Evolutionary conservation across 2,888 invertebrate genomes (phyloP).

Genomic region (Phaedon cochleariae): DNA sequence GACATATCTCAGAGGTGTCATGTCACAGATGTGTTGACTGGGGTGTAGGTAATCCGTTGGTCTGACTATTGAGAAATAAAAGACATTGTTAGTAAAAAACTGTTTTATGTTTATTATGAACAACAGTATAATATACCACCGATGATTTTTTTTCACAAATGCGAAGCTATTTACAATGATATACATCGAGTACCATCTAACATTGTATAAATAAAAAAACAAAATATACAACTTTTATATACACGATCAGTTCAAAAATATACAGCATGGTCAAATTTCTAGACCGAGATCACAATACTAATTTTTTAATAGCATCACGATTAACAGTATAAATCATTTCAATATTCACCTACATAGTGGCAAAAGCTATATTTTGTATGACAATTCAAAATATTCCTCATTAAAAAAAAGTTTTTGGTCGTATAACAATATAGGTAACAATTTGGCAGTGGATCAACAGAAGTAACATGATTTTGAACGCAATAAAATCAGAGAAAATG

Average conservation of each 20-base stretch:
- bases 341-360: slow-evolving; percentile 11
- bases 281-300: slow-evolving; percentile 59
- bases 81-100: slow-evolving; percentile 16
- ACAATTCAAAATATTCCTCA: neutral
- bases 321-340: slow-evolving; percentile 22
- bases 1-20: too few species aligned
- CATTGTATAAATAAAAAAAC: slow-evolving; percentile 53
- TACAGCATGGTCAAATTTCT: slow-evolving; percentile 46
- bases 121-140: slow-evolving; percentile 58
- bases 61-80: neutral
- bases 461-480: slow-evolving; percentile 1
- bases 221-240: slow-evolving; percentile 52
- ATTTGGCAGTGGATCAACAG: slow-evolving; percentile 14
- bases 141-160: slow-evolving; percentile 54
- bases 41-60: too few species aligned
- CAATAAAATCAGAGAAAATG: slow-evolving; percentile 14
- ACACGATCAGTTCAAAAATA: slow-evolving; percentile 55
- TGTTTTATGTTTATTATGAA: slow-evolving; percentile 51
- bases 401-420: neutral
- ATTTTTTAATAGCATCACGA: slow-evolving; percentile 52
- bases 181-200: slow-evolving; percentile 48
- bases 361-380: neutral
- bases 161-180: slow-evolving; percentile 59
- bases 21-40: too few species aligned
- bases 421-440: neutral